Evolutionary conservation across 2,113 vertebrate species (phyloP), one percentile per base, ranked within the genome.

Genomic region (Phalacrocorax carbo): DNA sequence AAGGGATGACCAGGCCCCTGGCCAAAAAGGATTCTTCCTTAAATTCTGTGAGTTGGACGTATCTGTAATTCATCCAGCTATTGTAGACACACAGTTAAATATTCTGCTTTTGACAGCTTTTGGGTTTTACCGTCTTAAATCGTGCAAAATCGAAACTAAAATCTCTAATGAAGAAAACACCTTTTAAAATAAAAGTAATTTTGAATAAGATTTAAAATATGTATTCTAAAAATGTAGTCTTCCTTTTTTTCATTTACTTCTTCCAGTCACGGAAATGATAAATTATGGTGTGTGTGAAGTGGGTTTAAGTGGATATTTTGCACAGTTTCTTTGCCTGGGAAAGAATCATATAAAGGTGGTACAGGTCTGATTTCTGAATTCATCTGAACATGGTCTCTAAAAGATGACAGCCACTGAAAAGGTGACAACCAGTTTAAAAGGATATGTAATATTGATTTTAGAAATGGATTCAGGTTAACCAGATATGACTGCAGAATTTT

Each of bases 401-500:
- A 82, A 92, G 46, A 86, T 55, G 5, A 69, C 80, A 76, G 86
- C 62, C 21, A 40, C 21, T 49, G 27, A 46, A 93, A 88, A 96
- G 49, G 52, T 77, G 72, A 90, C 36, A 94, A 82, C n/a, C 23
- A 80, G 38, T 91, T 94, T 75, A 65, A 95, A 92, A 84, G 19
- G 46, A 61, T 71, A 69, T 77, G 42, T 71, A 88, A 73, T 72
- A 86, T 54, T 65, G 64, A 94, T 93, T 94, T 96, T 90, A 91
- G 57, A 94, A 92, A 90, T 68, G 27, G 22, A 93, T 88, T 84
- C 82, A 88, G 29, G 73, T 91, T 92, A 94, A 93, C 60, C 69
- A 93, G 81, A 75, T 83, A 88, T 46, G 86, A 91, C 73, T 79
- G 58, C 68, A 93, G 79, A 86, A 72, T 92, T 83, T 93, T 65